Evolutionary conservation across 2,113 vertebrate genomes (phyloP), one percentile per base, ranked within the genome.

Genomic region (Heterotis niloticus): DNA sequence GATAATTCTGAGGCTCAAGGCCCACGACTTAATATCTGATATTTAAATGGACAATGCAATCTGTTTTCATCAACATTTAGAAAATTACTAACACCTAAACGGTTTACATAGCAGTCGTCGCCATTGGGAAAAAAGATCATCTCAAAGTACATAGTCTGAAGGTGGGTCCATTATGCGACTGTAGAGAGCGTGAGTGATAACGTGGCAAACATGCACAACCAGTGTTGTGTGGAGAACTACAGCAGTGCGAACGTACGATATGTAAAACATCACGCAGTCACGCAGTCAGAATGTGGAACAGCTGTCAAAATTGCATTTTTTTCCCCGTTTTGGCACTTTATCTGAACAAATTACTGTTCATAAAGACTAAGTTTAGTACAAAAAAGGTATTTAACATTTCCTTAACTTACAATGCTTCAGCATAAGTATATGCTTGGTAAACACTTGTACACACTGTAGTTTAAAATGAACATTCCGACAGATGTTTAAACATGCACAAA

Each of bases 41-140:
- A 84, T 82, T 85, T 84, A 84, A 83, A 90, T 87, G 83, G 85
- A 84, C 85, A 89, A 91, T 88, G 89, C 88, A 88, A 83, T 87
- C 79, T 69, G 87, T 89, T 88, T 88, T 91, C 91, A 85, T 90
- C 86, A 91, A 78, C 87, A 87, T 84, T 92, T 93, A 97, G 94
- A 99, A 98, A 98, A 98, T 98, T 97, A 98, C 96, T 98, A 98
- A 98, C 91, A 91, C 94, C 93, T 94, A 94, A 92, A 93, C 95
- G 95, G 92, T 94, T 91, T 92, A 94, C 89, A 89, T 92, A 93
- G 91, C 92, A 93, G 93, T 92, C 94, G 90, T 94, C 91, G 89
- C 91, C 93, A 88, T 95, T 90, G 85, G 54, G 20, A 44, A 71
- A 72, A 72, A 88, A 92, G 86, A 85, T 87, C 82, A 90, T 91